These are phyloP conservation scores for Corynorhinus townsendii DNA, from an alignment of 2,113 vertebrate genomes.

Conservation along the genomic window DNA sequence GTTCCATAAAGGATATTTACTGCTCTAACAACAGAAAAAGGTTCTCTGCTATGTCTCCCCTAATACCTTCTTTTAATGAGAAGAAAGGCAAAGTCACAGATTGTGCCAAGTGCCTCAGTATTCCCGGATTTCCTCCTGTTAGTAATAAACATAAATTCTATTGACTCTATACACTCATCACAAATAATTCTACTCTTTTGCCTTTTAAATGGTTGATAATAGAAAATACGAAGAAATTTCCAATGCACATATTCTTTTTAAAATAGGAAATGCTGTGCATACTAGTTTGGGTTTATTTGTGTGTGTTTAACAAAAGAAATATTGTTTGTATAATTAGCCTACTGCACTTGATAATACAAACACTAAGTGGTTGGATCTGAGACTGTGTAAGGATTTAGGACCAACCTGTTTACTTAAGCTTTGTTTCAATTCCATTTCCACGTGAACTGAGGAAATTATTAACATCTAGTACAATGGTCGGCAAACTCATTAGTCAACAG, in stretches of 20 bases:
- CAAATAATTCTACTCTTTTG: background rate
- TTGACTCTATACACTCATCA: background rate
- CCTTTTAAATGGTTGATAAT: background rate
- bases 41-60: background rate
- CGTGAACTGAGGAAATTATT: conserved; percentile 7
- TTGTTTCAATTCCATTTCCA: conserved; percentile 27
- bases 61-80: conserved; percentile 21
- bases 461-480: background rate
- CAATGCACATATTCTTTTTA: background rate
- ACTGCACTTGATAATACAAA: conserved; percentile 29
- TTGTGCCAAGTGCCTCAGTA: background rate
- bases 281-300: background rate
- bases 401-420: conserved; percentile 46
- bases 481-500: too few relatives aligned
- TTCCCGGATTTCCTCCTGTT: background rate
- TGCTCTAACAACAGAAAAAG: background rate
- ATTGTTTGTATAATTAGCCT: background rate
- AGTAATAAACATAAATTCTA: background rate
- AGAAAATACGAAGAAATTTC: conserved; percentile 24
- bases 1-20: conserved; percentile 34
- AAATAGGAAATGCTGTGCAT: background rate
- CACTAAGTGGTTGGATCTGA: background rate
- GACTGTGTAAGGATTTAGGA: background rate
- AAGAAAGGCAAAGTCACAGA: conserved; percentile 38
- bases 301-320: background rate